Conservation (phyloP, 2,888 invertebrate genomes). For the Bugulina stolonifera region DNA sequence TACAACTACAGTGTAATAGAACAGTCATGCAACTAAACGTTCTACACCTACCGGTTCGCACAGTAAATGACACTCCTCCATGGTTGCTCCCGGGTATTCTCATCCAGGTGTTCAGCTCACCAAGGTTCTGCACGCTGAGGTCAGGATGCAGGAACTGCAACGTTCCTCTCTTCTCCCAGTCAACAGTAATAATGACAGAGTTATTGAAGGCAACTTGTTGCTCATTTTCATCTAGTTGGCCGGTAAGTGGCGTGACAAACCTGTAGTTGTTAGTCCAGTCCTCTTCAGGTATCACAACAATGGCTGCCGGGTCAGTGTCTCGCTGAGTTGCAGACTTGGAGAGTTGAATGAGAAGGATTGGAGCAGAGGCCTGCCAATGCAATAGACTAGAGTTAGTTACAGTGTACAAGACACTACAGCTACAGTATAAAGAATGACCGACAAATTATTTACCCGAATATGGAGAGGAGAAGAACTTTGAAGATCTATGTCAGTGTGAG, state of each 20-base stretch:
- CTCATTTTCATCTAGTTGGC: not conserved
- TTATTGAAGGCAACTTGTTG: not conserved
- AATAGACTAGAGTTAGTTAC: not conserved
- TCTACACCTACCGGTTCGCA: not conserved
- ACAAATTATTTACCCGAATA: no score
- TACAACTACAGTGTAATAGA: no score
- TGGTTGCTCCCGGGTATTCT: not conserved
- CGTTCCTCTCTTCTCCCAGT: not conserved
- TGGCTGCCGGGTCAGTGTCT: constrained; percentile 17
- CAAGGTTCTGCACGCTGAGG: not conserved
- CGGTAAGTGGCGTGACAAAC: constrained; percentile 11
- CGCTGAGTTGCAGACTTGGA: not conserved
- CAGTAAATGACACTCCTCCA: not conserved
- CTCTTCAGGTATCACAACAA: constrained; percentile 18
- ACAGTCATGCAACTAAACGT: no score
- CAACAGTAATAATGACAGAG: not conserved
- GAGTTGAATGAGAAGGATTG: constrained; percentile 14
- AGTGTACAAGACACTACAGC: no score
- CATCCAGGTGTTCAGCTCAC: not conserved
- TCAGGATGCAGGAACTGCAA: not conserved
- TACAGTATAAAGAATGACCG: no score
- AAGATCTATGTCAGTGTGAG: no score
- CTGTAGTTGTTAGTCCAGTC: constrained; percentile 2
- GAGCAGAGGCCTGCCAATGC: not conserved
- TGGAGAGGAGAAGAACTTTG: no score